Conservation (phyloP, 2,113 vertebrate genomes). For the Ictalurus punctatus region DNA sequence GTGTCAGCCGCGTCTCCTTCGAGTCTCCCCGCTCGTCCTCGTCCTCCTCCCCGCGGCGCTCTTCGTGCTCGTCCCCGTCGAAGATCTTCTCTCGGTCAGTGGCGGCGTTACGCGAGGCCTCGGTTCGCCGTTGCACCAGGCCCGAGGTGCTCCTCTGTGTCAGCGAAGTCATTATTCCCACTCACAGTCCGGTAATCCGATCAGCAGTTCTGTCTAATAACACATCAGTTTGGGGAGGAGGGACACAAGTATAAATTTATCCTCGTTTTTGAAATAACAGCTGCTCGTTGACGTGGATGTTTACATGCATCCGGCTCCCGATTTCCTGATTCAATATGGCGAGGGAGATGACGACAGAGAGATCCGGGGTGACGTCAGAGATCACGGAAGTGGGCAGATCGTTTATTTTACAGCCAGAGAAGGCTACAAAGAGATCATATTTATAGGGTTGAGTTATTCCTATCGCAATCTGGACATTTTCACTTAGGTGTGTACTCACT, state of each 20-base stretch:
- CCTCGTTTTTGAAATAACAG: too few relatives aligned
- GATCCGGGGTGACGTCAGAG: conserved; percentile 22
- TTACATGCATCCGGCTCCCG: conserved; percentile 51
- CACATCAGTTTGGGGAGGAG: background rate
- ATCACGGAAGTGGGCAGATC: background rate
- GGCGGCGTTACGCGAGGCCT: conserved; percentile 88
- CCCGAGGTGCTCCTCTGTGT: conserved; percentile 89
- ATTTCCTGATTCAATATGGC: conserved; percentile 84
- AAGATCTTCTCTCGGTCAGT: conserved; percentile 80
- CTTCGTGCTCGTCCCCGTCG: conserved; percentile 79
- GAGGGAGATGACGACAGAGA: conserved; percentile 80
- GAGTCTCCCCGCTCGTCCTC: conserved; percentile 89
- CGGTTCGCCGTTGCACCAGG: conserved; percentile 94
- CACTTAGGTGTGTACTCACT: too few relatives aligned
- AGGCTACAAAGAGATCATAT: too few relatives aligned
- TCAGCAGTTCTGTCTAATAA: background rate
- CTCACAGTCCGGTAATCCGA: background rate
- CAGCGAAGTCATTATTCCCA: conserved; percentile 80
- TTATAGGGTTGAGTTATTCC: background rate
- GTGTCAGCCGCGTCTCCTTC: conserved; percentile 92
- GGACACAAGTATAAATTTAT: background rate
- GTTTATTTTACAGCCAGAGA: background rate
- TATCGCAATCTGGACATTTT: background rate
- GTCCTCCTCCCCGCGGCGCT: conserved; percentile 84
- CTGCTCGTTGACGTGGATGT: conserved; percentile 50